Evolutionary conservation across 2,113 vertebrate species (phyloP).

Genomic region (Noturus placidus): DNA sequence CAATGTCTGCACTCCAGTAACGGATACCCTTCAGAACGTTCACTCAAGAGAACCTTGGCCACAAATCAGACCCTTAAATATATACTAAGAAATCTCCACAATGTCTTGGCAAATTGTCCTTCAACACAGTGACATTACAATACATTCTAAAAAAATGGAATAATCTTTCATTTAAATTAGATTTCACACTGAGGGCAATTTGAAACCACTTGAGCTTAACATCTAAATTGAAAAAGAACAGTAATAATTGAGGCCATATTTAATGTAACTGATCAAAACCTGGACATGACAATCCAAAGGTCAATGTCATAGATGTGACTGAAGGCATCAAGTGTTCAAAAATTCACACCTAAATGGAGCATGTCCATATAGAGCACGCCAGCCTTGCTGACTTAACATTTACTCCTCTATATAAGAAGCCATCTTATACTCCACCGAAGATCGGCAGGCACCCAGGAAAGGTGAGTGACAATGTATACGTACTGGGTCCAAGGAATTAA

Average conservation of each 20-base stretch:
- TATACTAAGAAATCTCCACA: slow-evolving; percentile 31
- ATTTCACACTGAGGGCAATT: neutral
- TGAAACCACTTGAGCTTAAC: neutral
- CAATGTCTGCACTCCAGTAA: slow-evolving; percentile 66
- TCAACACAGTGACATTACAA: neutral
- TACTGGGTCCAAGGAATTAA: neutral
- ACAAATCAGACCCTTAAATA: slow-evolving; percentile 31
- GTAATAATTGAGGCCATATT: neutral
- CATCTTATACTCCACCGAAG: slow-evolving; percentile 38
- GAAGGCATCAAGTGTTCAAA: slow-evolving; percentile 22
- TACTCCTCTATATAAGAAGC: slow-evolving; percentile 67
- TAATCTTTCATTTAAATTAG: neutral
- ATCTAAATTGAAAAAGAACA: neutral
- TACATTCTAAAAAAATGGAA: neutral
- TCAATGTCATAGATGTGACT: neutral
- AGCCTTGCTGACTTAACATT: slow-evolving; percentile 54
- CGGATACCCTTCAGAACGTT: slow-evolving; percentile 50
- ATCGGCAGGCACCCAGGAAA: slow-evolving; percentile 58
- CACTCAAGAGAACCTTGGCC: slow-evolving; percentile 49
- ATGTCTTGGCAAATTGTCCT: slow-evolving; percentile 25
- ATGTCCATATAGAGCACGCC: slow-evolving; percentile 66
- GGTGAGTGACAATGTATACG: slow-evolving; percentile 56
- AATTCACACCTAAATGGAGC: slow-evolving; percentile 41
- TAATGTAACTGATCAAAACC: neutral
- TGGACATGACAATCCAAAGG: neutral